Conservation (phyloP, 2,888 invertebrate species). For the Himalopsyche japonica region DNA sequence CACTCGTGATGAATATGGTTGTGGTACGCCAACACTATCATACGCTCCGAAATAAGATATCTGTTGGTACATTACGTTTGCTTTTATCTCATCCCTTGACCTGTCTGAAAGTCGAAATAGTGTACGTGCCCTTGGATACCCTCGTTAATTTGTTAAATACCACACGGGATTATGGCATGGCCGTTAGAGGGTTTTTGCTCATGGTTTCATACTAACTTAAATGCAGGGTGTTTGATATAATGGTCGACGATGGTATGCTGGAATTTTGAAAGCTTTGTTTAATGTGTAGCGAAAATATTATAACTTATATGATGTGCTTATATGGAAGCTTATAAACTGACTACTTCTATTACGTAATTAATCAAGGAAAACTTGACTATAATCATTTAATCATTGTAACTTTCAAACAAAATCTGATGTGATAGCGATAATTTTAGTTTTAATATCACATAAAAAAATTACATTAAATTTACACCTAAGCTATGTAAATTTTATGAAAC, state of each 20-base stretch:
- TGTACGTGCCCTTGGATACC: not conserved
- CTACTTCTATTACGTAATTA: too few relatives aligned
- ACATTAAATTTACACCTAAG: too few relatives aligned
- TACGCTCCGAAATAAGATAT: not conserved
- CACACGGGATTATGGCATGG: not conserved
- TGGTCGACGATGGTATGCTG: not conserved
- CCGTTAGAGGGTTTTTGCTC: not conserved
- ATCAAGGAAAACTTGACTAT: too few relatives aligned
- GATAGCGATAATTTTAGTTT: too few relatives aligned
- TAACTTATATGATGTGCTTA: not conserved
- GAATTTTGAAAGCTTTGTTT: not conserved
- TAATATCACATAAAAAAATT: too few relatives aligned
- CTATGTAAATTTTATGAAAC: too few relatives aligned
- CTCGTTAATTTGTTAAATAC: conserved; percentile 11
- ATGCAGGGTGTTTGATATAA: not conserved
- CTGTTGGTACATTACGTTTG: not conserved
- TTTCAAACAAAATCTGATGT: too few relatives aligned
- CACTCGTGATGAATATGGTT: too few relatives aligned
- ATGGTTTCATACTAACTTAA: not conserved
- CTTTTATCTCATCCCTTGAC: not conserved
- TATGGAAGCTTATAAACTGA: too few relatives aligned
- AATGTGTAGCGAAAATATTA: not conserved
- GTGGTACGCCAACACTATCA: too few relatives aligned
- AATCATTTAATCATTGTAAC: too few relatives aligned
- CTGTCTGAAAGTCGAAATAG: not conserved